Percentiles rank a stretch among this genome's conserved stretches.
Evolutionary conservation across 1,140 invertebrate genomes (phyloP).

Genomic region (Cherax destructor): DNA sequence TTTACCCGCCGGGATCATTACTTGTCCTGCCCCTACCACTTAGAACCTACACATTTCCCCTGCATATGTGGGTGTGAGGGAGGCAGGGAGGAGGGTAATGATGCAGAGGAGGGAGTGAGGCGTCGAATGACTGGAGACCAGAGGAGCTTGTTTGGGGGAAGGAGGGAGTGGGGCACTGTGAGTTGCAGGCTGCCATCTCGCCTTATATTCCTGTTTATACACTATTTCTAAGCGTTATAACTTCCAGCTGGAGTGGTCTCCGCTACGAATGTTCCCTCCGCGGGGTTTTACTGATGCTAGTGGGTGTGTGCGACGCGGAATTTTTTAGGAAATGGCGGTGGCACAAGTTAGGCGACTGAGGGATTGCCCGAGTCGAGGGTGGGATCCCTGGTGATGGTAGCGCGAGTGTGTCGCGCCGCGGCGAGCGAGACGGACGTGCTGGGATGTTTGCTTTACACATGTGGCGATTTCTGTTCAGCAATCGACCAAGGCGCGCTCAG

Average conservation of each 20-base stretch:
- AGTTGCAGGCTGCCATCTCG: neutral
- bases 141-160: neutral
- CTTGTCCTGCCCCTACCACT: too few relatives aligned
- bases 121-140: neutral
- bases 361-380: neutral
- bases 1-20: too few relatives aligned
- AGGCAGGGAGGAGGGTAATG: too few relatives aligned
- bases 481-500: neutral
- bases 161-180: too few relatives aligned
- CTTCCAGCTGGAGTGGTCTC: too few relatives aligned
- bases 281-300: too few relatives aligned
- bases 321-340: neutral
- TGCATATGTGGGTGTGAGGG: too few relatives aligned
- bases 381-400: conserved; percentile 1
- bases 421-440: neutral
- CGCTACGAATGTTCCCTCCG: too few relatives aligned
- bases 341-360: neutral
- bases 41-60: too few relatives aligned
- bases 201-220: neutral
- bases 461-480: neutral
- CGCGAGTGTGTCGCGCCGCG: conserved; percentile 18
- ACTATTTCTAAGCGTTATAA: neutral
- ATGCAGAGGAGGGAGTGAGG: neutral
- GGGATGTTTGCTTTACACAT: conserved; percentile 35
- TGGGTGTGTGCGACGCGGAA: too few relatives aligned